Evolutionary conservation across 2,113 vertebrate genomes (phyloP), one percentile per base, ranked within the genome.

Genomic region (Orcinus orca): DNA sequence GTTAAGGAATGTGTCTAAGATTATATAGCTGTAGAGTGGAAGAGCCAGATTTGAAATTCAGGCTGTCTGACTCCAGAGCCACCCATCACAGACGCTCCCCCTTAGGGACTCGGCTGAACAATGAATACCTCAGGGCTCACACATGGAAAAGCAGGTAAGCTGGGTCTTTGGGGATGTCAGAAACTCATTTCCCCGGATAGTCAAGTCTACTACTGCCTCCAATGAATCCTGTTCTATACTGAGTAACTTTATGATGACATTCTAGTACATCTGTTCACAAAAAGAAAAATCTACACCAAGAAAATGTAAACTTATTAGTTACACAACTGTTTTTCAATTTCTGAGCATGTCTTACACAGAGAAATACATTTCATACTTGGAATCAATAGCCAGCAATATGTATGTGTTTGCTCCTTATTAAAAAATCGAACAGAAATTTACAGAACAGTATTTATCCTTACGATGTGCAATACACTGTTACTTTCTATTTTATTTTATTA

Each of bases 401-500:
- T 83, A 26, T n/a, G 14, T 80, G 1, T 4, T 36, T 8, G 53
- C 13, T 29, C 8, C 23, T 82, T 50, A 89, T 58, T 70, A 90
- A 67, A 74, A 74, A 79, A 73, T 44, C 25, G 38, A 25, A 70
- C 53, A 83, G 70, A 68, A 55, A 38, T 18, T 74, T 74, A 70
- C 10, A 36, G 70, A 90, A 47, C 21, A 63, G 23, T 58, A 47
- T n/a, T 76, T 21, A 84, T 2, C 7, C 41, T 93, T 79, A 4
- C 12, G 31, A 44, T 76, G 53, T 55, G 36, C 18, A 96, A 67
- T 50, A 2, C 3, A 80, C 3, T 53, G 7, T 17, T 65, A 82
- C 55, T 94, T 96, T 77, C 62, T 92, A 85, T 68, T 90, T 96
- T 47, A 82, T 62, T 70, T 44, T 77, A 82, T 21, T 92, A 8